Conservation (phyloP, 2,888 invertebrate genomes). For the Eupithecia subfuscata region DNA sequence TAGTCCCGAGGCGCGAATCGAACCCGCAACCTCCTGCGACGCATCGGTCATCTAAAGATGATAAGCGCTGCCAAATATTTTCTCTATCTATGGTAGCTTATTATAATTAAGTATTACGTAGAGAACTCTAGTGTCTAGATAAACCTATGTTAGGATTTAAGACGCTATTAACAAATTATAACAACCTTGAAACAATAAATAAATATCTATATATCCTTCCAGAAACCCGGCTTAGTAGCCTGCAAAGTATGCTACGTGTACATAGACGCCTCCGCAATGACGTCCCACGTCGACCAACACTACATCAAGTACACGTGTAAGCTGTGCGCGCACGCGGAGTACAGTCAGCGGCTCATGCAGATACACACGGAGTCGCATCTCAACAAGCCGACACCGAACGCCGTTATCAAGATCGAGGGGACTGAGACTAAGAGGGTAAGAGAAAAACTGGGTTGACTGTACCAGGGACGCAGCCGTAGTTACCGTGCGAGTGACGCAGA, state of each 20-base stretch:
- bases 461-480: neutral
- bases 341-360: constrained; percentile 51
- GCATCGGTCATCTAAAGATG: no score
- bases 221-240: constrained; percentile 59
- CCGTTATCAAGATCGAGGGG: constrained; percentile 62
- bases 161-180: no score
- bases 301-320: constrained; percentile 64
- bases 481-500: no score
- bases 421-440: constrained; percentile 33
- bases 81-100: no score
- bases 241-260: constrained; percentile 73
- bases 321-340: constrained; percentile 60
- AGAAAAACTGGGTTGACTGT: neutral
- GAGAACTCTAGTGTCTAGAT: no score
- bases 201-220: constrained; percentile 11
- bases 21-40: no score
- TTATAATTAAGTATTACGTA: no score
- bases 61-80: no score
- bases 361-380: constrained; percentile 58
- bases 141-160: no score
- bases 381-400: constrained; percentile 43
- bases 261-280: constrained; percentile 52
- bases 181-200: no score
- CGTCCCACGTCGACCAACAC: constrained; percentile 57
- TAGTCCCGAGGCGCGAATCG: no score